Evolutionary conservation across 2,113 vertebrate species (phyloP).

Genomic region (Tragelaphus imberbis): DNA sequence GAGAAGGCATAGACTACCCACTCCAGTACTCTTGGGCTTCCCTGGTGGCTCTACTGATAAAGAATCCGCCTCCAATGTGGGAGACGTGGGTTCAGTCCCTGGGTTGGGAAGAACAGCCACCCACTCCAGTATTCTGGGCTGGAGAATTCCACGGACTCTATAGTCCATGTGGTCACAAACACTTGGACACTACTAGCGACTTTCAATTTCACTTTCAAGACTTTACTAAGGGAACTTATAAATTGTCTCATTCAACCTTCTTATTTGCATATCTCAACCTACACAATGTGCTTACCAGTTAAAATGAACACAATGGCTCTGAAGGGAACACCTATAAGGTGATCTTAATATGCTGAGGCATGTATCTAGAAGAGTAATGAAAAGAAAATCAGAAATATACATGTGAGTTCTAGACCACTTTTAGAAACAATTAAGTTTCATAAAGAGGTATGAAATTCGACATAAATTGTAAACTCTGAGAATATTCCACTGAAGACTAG

Average conservation of each 20-base stretch:
- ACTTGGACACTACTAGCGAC: accelerated
- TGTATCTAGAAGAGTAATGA: not conserved
- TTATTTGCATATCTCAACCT: not conserved
- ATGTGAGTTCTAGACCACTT: not conserved
- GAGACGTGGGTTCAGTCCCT: not conserved
- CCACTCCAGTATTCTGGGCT: not conserved
- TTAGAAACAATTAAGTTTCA: not conserved
- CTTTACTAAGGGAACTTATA: not conserved
- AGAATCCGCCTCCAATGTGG: accelerated
- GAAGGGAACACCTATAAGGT: not conserved
- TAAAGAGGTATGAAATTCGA: not conserved
- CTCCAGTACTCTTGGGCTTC: not conserved
- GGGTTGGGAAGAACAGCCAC: not conserved
- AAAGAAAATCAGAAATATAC: not conserved
- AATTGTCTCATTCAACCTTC: not conserved
- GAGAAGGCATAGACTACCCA: not conserved
- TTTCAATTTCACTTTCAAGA: not conserved
- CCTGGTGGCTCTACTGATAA: not conserved
- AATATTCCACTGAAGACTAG: not conserved
- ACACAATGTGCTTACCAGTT: not conserved
- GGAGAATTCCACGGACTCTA: not conserved
- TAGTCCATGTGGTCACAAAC: not conserved
- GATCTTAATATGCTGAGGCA: not conserved
- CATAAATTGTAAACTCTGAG: not conserved
- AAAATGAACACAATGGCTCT: not conserved